Conservation (phyloP, 2,113 vertebrate genomes). For the Chunga burmeisteri region DNA sequence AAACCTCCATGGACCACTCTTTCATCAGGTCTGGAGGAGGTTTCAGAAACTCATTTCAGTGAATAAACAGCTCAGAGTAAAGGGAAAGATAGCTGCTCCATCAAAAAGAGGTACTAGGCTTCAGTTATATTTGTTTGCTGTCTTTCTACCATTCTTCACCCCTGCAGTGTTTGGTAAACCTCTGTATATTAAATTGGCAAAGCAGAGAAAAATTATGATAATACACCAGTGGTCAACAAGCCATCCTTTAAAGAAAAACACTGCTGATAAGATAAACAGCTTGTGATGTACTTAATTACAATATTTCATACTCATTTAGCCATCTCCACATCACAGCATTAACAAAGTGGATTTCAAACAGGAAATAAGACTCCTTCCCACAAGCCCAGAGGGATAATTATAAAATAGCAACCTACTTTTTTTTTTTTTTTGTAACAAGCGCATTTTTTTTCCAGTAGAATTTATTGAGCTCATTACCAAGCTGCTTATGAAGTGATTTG, state of each 20-base stretch:
- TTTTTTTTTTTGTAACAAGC: slow-evolving; percentile 63
- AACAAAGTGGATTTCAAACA: slow-evolving; percentile 81
- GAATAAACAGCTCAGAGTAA: slow-evolving; percentile 26
- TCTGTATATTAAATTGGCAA: slow-evolving; percentile 37
- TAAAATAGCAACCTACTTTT: slow-evolving; percentile 79
- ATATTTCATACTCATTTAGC: slow-evolving; percentile 85
- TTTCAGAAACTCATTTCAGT: neutral
- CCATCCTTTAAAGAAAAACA: slow-evolving; percentile 72
- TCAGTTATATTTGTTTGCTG: neutral
- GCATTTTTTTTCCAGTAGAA: slow-evolving; percentile 70
- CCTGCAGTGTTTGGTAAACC: slow-evolving; percentile 4
- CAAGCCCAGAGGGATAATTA: slow-evolving; percentile 87
- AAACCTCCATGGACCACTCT: neutral
- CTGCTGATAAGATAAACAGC: slow-evolving; percentile 80
- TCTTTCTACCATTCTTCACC: neutral
- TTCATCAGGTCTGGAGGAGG: neutral
- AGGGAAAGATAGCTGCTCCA: neutral
- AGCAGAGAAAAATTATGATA: slow-evolving; percentile 28
- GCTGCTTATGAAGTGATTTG: slow-evolving; percentile 85
- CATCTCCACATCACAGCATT: slow-evolving; percentile 75
- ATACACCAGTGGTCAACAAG: slow-evolving; percentile 69
- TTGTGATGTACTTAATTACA: slow-evolving; percentile 86
- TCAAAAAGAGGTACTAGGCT: neutral
- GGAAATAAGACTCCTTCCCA: slow-evolving; percentile 76
- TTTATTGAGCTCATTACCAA: slow-evolving; percentile 88